Base-by-base conservation (phyloP, 2,888 invertebrate species). In the Automeris io region DNA sequence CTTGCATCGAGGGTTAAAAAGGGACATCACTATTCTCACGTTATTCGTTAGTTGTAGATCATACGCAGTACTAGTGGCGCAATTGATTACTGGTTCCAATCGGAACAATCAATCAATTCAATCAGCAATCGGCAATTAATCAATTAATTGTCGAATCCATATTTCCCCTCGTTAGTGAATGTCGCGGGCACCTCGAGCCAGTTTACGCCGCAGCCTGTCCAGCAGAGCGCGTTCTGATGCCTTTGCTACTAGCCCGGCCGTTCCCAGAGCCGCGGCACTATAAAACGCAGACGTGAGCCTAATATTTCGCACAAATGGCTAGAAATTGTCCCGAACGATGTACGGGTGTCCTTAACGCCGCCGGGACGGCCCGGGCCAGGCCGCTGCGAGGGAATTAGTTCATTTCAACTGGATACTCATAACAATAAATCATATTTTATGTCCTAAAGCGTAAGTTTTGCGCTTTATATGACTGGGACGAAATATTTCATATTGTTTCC, bases 281-380 rank as follows among this genome's bases (percentile, higher is more conserved):
- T 29, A 29, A 29, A 29, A 16, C 29, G 16, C 29, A 29, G 29
- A 29, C 29, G 29, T 29, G 29, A 29, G 29, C 29, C 29, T 29
- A 29, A 29, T 29, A 29, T 29, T 29, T 29, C 16, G 29, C 16
- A 29, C 16, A 29, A 29, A 29, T 29, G 29, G 29, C 29, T 16
- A 8, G n/a, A 29, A 29, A 29, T 29, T 29, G 29, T 29, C 29
- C 29, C 8, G 29, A 16, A 29, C 29, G 16, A 16, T 29, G 29
- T 29, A 29, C 29, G 29, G 29, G 29, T 29, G 16, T 13, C 11
- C n/a, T n/a, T 16, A 29, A 16, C 29, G 29, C n/a, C n/a, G 16
- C 29, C 16, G 29, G 29, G 29, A 29, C 16, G n/a, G 8, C 16
- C 16, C 16, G 16, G 16, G 7, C 2, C 16, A 29, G 16, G 7